A percentile compares a stretch with the other conserved stretches of the same genome.
phyloP scores from a whole-genome alignment of 2,113 vertebrate species.

The Phalacrocorax brasilianus region DNA sequence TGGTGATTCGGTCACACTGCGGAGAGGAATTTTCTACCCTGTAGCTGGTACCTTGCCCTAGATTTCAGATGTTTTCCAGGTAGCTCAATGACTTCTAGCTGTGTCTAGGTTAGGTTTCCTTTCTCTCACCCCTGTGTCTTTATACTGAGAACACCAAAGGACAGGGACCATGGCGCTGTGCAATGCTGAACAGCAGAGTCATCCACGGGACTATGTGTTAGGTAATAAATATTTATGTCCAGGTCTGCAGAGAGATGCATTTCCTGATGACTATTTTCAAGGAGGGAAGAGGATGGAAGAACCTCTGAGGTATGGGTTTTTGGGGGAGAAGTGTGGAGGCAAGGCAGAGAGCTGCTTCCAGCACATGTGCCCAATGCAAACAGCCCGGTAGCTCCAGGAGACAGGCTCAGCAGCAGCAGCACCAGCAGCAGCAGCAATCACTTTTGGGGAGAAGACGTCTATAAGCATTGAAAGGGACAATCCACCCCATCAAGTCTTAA shows the following conservation, averaged over 20 bases:
- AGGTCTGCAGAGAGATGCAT: neutral
- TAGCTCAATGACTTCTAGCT: neutral
- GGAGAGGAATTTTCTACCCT: neutral
- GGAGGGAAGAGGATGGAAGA: neutral
- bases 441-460: neutral
- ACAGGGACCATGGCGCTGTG: accelerated
- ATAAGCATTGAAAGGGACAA: neutral
- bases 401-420: neutral
- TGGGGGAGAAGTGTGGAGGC: neutral
- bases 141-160: neutral
- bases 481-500: neutral
- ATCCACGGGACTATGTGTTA: neutral
- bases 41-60: neutral
- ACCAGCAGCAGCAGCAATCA: neutral
- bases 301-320: neutral
- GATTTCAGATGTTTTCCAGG: neutral
- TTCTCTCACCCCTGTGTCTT: neutral
- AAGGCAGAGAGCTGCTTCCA: neutral
- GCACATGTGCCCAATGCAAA: neutral
- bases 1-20: accelerated
- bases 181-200: neutral
- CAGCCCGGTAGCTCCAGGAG: neutral
- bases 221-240: neutral
- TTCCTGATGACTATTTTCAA: neutral
- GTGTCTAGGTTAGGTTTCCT: neutral